Evolutionary conservation across 2,113 vertebrate species (phyloP), one percentile per base, ranked within the genome.

Genomic region (Calcarius ornatus): DNA sequence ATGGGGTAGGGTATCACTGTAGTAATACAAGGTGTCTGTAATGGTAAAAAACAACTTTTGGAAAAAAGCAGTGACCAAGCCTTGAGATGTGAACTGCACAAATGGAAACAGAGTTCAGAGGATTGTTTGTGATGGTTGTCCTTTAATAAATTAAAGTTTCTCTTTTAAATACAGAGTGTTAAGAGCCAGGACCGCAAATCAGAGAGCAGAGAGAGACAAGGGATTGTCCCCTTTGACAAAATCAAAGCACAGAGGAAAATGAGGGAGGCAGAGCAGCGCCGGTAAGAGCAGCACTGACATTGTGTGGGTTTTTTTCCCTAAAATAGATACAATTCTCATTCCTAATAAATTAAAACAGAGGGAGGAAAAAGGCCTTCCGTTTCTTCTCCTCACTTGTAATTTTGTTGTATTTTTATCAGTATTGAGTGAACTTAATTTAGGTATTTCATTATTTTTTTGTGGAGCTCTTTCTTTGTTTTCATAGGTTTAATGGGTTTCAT

Each of bases 171-270:
- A 6, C 93, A 99, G 99, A 99, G 98, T 38, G 85, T 98, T 16
- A 99, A 99, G 97, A 99, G 99, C 93, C 99, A 98, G 42, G 99
- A 99, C 48, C 98, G 99, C 54, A 99, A 99, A 38, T 99, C 99
- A 0, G 91, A 98, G 45, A 99, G 99, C 96, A 98, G 98, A 84
- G 99, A 99, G 87, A 98, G 98, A 93, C 99, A 98, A 85, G 99
- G 99, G 27, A 98, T 99, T 31, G 98, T 99, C 60, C 99, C 99
- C 0, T 99, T 99, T 38, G 99, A 99, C 96, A 99, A 99, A 95
- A 99, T 99, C 71, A 99, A 99, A 96, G 99, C 99, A 73, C 99
- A 99, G 75, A 96, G 99, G 3, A 99, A 99, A 88, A 97, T 99
- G 23, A 97, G 99, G 92, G 99, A 99, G 97, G 98, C 98, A 2